Evolutionary conservation across 2,888 invertebrate genomes (phyloP), one percentile per base, ranked within the genome.

Genomic region (Lepidochrysops patricia): DNA sequence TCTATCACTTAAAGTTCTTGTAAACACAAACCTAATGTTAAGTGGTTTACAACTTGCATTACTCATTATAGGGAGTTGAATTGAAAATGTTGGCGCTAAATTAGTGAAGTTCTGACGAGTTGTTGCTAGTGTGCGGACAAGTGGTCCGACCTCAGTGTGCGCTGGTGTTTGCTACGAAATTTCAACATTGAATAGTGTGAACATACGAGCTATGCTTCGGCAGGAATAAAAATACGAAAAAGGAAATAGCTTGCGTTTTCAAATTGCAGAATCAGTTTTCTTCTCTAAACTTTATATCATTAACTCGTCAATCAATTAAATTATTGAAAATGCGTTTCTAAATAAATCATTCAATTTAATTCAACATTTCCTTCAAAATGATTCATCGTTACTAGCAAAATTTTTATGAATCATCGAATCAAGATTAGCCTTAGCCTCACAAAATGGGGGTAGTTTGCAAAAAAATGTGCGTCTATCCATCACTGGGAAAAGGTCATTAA

Each of bases 401-500:
- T 9, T 9, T 7, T 7, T 29, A 29, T 7, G 29, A 29, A 29
- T 29, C 29, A 29, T 43, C 43, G 43, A 43, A 43, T 43, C 23
- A 12, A 43, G 43, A 43, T 43, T 13, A 13, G 27, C 43, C 13
- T 43, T 29, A 32, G 32, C 13, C 4, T 19, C 19, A 54, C 27
- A 15, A 54, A 60, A 64, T 65, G 58, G 58, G 50, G 62, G 61
- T 57, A 54, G 57, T 59, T 61, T 73, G 43, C 76, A 77, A 80
- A 78, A 75, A 72, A 67, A 63, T 66, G 72, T 79, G 77, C 79
- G 75, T 77, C 76, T 72, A 88, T 87, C 87, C 82, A 83, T 88
- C 87, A 88, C 73, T 68, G 76, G 70, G 70, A 72, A 76, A 77
- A 74, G 76, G 76, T 75, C 84, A 81, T 82, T 82, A 85, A 82